Conservation (phyloP, 1,140 invertebrate genomes). For the Schlechtendalia chinensis region DNA sequence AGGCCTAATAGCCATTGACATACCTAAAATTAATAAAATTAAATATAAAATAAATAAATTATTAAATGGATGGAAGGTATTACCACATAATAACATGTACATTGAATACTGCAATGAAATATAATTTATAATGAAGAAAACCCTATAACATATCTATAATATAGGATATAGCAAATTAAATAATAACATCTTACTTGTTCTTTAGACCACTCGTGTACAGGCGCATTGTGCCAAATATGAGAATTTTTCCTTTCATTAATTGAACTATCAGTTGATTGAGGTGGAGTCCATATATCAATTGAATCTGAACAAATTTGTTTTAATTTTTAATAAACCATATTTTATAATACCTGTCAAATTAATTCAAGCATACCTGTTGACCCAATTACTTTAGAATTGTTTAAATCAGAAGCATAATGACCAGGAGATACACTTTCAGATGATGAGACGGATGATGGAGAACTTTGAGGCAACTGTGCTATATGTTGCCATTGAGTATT, state of each 20-base stretch:
- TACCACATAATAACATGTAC: no score
- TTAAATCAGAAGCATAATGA: conserved; percentile 58
- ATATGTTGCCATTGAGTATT: conserved; percentile 45
- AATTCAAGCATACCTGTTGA: conserved; percentile 52
- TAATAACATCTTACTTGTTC: conserved; percentile 67
- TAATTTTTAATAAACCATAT: conserved; percentile 18
- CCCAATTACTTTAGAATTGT: conserved; percentile 40
- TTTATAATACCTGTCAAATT: neutral
- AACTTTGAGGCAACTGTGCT: conserved; percentile 52
- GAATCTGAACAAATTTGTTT: conserved; percentile 56
- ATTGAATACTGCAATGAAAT: neutral
- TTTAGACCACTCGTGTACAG: conserved; percentile 80
- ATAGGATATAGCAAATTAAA: neutral
- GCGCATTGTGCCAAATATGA: conserved; percentile 69
- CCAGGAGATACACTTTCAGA: conserved; percentile 58
- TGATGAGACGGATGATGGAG: conserved; percentile 53
- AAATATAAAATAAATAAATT: neutral
- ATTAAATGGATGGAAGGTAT: no score
- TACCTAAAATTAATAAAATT: conserved; percentile 61
- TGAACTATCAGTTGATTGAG: conserved; percentile 56
- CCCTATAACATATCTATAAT: neutral
- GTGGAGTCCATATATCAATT: conserved; percentile 60
- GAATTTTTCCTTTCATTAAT: conserved; percentile 61
- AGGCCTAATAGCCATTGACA: conserved; percentile 82
- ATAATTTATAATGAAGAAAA: neutral